Conservation (phyloP, 2,113 vertebrate species). For the Chaetodon trifascialis region DNA sequence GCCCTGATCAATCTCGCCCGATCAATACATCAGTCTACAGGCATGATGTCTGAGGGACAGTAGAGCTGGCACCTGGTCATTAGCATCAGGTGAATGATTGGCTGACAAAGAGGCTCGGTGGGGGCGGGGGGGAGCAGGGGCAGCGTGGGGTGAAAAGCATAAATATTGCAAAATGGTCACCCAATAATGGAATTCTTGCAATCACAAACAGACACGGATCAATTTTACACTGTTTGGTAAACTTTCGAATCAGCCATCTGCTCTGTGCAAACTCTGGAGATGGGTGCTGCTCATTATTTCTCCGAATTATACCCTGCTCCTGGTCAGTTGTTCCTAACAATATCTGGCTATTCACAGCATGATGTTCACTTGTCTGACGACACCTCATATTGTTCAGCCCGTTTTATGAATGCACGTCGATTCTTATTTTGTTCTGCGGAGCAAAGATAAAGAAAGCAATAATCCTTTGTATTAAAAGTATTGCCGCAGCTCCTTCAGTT, state of each 20-base stretch:
- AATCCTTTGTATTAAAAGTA: conserved; percentile 67
- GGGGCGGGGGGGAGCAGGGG: conserved; percentile 29
- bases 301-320: conserved; percentile 28
- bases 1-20: conserved; percentile 78
- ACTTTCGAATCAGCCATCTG: conserved; percentile 40
- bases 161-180: conserved; percentile 62
- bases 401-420: conserved; percentile 61
- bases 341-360: conserved; percentile 51
- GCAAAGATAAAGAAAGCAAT: conserved; percentile 75
- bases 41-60: conserved; percentile 76
- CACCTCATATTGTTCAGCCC: conserved; percentile 62
- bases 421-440: conserved; percentile 66
- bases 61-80: conserved; percentile 69
- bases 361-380: conserved; percentile 63
- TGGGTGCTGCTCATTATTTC: conserved; percentile 33
- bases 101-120: conserved; percentile 59
- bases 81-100: conserved; percentile 80
- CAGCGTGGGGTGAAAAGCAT: conserved; percentile 58
- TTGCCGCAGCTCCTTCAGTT: conserved; percentile 48
- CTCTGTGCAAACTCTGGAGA: conserved; percentile 35
- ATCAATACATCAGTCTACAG: conserved; percentile 84
- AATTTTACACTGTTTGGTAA: conserved; percentile 51
- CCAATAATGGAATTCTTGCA: conserved; percentile 61
- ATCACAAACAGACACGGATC: conserved; percentile 55
- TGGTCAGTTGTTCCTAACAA: conserved; percentile 56